Evolutionary conservation across 2,888 invertebrate genomes (phyloP).

Genomic region (Yponomeuta malinellus): DNA sequence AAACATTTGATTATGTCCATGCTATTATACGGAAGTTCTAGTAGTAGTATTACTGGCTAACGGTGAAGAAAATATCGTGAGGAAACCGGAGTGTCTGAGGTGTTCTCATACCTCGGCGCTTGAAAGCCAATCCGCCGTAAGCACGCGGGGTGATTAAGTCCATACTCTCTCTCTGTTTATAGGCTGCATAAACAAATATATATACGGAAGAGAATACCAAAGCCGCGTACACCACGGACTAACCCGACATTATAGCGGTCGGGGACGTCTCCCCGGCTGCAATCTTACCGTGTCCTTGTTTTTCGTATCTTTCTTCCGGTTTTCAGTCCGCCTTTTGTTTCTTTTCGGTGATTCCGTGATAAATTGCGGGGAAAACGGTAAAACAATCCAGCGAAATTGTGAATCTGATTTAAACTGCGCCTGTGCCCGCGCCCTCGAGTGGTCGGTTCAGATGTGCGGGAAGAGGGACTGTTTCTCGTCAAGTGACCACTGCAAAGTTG

Average conservation of each 20-base stretch:
- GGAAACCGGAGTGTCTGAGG: too few relatives aligned
- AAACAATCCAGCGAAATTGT: not conserved
- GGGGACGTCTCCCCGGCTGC: not conserved
- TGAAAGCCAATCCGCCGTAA: too few relatives aligned
- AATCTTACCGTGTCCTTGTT: not conserved
- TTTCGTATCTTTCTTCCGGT: not conserved
- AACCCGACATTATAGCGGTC: not conserved
- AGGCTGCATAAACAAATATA: too few relatives aligned
- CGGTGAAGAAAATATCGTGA: too few relatives aligned
- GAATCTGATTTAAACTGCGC: not conserved
- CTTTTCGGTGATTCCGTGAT: not conserved
- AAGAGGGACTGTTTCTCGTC: not conserved
- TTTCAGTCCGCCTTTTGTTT: not conserved
- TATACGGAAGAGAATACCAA: not conserved
- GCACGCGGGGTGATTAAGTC: too few relatives aligned
- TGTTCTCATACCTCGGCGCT: too few relatives aligned
- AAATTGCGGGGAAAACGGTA: slow-evolving; percentile 11
- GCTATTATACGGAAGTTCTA: too few relatives aligned
- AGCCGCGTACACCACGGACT: not conserved
- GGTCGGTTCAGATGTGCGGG: not conserved
- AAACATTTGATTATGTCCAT: too few relatives aligned
- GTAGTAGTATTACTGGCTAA: too few relatives aligned
- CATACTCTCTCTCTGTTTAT: too few relatives aligned
- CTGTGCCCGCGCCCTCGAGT: not conserved
- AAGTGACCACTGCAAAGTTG: too few relatives aligned